Base-by-base conservation (phyloP, 2,888 invertebrate genomes). In the Lysandra bellargus region DNA sequence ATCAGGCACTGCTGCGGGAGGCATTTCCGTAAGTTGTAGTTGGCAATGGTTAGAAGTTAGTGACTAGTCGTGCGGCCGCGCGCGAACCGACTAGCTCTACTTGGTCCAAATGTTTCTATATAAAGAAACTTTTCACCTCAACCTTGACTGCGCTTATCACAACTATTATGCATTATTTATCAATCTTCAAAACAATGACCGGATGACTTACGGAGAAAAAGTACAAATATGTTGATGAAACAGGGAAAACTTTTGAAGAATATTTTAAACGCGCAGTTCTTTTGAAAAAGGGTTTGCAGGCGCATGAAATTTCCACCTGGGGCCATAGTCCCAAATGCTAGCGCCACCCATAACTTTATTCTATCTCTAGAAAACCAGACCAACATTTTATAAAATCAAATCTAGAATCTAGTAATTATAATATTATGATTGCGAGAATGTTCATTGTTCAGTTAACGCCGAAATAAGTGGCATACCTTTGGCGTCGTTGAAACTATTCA, bases 1-100 rank as follows among this genome's bases (percentile, higher is more conserved):
- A 72, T 91, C 88, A n/a, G 90, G 89, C 81, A 94, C 87, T 49
- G 94, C 91, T 81, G 95, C 88, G 79, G 95, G 95, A 82, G 95
- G 95, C 95, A 95, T 95, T 53, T 69, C 80, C 4, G 37, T 60
- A 33, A 14, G n/a, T 23, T 53, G 37, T 78, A 53, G 44, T 53
- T 69, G 17, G 57, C 17, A 57, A 57, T 17, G 4, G 17, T 57
- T 9, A 76, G 53, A 78, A 57, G 81, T 77, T 78, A 17, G 12
- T 14, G 61, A 53, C 60, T 49, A 84, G 80, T 83, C 86, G 80
- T 84, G 82, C 81, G 83, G 85, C 83, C 83, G 87, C 85, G 83
- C 87, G 85, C 86, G 84, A 83, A 86, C 86, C 84, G 85, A 93
- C 92, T 93, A 92, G 88, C 90, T 88, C 83, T 89, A 88, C 85